phyloP scores from a whole-genome alignment of 1,140 invertebrate species.

The Caenorhabditis elegans region WBcel235 BX284604.4:10578501-10579000 shows the following conservation, averaged over 20 bases:
- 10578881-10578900: no score
- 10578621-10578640: not conserved
- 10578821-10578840: no score
- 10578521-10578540: no score
- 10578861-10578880: no score
- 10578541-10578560: no score
- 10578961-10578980: not conserved
- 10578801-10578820: not conserved
- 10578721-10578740: not conserved
- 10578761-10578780: not conserved
- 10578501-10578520: no score
- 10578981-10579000: not conserved
- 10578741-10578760: no score
- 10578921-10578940: no score
- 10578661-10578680: not conserved
- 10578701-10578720: not conserved
- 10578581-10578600: not conserved
- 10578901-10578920: no score
- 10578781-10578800: not conserved
- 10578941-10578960: no score
- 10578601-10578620: not conserved
- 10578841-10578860: no score
- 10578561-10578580: not conserved
- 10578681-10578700: conserved; percentile 23
- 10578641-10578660: conserved; percentile 2